Evolutionary conservation across 2,113 vertebrate genomes (phyloP).

Genomic region (Candoia aspera): DNA sequence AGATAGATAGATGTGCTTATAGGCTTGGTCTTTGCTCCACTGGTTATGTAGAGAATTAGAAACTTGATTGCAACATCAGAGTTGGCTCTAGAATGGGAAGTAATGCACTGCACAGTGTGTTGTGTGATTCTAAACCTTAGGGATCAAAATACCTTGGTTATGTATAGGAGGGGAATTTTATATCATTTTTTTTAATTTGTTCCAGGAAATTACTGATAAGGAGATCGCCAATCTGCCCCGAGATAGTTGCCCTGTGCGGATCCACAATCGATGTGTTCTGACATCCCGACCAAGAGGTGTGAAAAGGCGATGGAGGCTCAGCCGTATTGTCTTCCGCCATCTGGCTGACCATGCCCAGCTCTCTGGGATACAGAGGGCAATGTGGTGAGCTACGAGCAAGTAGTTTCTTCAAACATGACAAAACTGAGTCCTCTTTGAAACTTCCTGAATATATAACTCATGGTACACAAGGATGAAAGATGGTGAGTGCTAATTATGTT

Average conservation of each 20-base stretch:
- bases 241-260: constrained; percentile 91
- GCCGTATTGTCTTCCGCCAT: constrained; percentile 92
- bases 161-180: not conserved
- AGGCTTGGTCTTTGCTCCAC: too few relatives aligned
- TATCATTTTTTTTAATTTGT: not conserved
- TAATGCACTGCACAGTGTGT: too few relatives aligned
- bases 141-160: not conserved
- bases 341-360: constrained; percentile 91
- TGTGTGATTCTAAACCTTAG: not conserved
- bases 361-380: constrained; percentile 89
- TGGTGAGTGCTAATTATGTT: too few relatives aligned
- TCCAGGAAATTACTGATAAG: constrained; percentile 87
- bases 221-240: constrained; percentile 88
- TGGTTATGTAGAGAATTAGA: too few relatives aligned
- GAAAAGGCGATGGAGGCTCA: constrained; percentile 89
- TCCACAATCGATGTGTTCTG: constrained; percentile 91
- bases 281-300: constrained; percentile 91
- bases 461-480: not conserved
- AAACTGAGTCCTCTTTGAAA: not conserved
- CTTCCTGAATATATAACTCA: not conserved
- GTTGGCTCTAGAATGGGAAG: too few relatives aligned
- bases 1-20: too few relatives aligned
- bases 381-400: constrained; percentile 77
- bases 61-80: too few relatives aligned
- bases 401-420: not conserved